Conservation (phyloP, 2,888 invertebrate genomes). For the Hetaerina titia region DNA sequence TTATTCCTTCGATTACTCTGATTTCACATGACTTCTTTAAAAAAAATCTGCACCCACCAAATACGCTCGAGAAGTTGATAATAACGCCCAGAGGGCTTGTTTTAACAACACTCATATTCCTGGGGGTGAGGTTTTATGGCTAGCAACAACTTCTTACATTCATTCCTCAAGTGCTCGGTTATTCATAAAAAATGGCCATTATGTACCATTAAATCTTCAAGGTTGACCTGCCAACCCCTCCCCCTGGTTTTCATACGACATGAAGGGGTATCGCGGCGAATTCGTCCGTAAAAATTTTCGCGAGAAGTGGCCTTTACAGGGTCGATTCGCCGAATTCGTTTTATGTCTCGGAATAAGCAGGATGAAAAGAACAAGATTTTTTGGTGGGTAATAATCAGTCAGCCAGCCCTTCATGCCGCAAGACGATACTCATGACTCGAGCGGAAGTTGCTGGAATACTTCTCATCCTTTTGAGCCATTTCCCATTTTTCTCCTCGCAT, state of each 20-base stretch:
- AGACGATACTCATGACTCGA: background rate
- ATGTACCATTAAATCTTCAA: constrained; percentile 1
- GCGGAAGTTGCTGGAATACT: background rate
- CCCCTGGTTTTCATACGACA: background rate
- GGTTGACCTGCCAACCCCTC: background rate
- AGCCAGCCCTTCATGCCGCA: background rate
- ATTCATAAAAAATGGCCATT: background rate
- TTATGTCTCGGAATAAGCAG: background rate
- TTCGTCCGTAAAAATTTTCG: background rate
- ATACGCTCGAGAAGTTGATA: too few relatives aligned
- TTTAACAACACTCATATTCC: background rate
- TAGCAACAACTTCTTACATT: background rate
- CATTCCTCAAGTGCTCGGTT: background rate
- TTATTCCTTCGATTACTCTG: background rate
- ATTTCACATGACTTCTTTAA: background rate
- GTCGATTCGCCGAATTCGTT: background rate
- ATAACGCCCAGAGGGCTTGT: too few relatives aligned
- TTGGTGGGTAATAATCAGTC: background rate
- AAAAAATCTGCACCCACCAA: too few relatives aligned
- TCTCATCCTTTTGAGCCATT: background rate
- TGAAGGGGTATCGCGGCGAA: background rate
- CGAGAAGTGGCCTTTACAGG: background rate
- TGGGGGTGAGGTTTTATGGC: background rate
- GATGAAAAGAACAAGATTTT: background rate
- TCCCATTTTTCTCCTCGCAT: background rate